Evolutionary conservation across 2,888 invertebrate species (phyloP).

Genomic region (Nomada hirtipes): DNA sequence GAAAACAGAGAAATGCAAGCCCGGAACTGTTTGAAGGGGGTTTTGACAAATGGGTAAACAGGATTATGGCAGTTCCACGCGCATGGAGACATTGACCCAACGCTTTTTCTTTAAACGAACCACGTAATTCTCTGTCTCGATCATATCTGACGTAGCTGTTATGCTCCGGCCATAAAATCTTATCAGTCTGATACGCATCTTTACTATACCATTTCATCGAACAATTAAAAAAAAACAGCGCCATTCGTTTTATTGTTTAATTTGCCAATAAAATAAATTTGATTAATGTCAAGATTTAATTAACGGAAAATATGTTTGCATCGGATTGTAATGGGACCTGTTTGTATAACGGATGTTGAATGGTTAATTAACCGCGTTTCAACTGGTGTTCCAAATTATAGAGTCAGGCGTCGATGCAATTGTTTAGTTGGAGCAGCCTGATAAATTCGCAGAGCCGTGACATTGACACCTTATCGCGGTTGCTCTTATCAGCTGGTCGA

Average conservation of each 20-base stretch:
- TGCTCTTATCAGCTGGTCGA: slow-evolving; percentile 53
- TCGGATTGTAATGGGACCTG: background rate
- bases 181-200: slow-evolving; percentile 26
- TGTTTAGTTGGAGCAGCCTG: slow-evolving; percentile 9
- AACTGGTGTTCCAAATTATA: background rate
- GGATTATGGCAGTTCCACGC: slow-evolving; percentile 45
- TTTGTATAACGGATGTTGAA: background rate
- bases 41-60: slow-evolving; percentile 50
- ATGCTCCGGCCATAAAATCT: slow-evolving; percentile 10
- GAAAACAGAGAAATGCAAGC: background rate
- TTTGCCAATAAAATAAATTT: too few species aligned
- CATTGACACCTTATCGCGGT: slow-evolving; percentile 62
- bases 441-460: slow-evolving; percentile 60
- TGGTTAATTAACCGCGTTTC: background rate
- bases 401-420: background rate
- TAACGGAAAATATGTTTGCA: background rate
- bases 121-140: slow-evolving; percentile 18
- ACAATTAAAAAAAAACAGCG: background rate
- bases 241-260: too few species aligned
- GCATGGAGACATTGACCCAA: slow-evolving; percentile 48
- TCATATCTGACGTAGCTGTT: slow-evolving; percentile 28
- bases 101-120: slow-evolving; percentile 20
- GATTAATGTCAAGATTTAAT: background rate
- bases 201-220: background rate
- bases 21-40: background rate